Evolutionary conservation across 2,888 invertebrate species (phyloP), one percentile per base, ranked within the genome.

Genomic region (Philereme vetulata): DNA sequence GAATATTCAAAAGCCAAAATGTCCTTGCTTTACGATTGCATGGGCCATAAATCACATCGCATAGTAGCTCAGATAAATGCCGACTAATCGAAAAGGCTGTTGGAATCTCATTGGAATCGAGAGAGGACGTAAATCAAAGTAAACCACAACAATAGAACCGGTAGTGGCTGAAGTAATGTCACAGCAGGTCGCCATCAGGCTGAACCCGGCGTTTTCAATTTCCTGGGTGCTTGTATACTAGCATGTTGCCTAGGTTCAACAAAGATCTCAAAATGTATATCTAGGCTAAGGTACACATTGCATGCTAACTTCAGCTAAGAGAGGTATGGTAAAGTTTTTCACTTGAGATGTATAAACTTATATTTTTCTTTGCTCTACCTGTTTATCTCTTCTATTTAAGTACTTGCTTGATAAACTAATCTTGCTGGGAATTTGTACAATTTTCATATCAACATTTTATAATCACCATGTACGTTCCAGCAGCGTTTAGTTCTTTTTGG

Each of bases 401-500:
- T 46, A 46, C 45, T 32, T 33, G 7, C 45, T n/a, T 5, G 33
- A 4, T 46, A 5, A 34, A 33, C 4, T 11, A 33, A 46, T 7
- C 21, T 46, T 21, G 34, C 4, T 46, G 9, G 2, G 49, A 59
- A 53, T 53, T 52, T 10, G 69, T 68, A 8, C 68, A 68, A 66
- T 66, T 68, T 21, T 4, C 5, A 36, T 42, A 10, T n/a, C 71
- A 67, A 62, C 68, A 62, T 68, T 61, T 62, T 63, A 73, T 74
- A 78, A 75, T 79, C 79, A 80, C 77, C 73, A 68, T 67, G 71
- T 72, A 70, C 65, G 73, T 72, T 70, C 72, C 67, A 62, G 67
- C 72, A 71, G 72, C 72, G 71, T 65, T 69, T 66, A 72, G 51
- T 77, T 74, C 80, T 76, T 81, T 78, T 78, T 76, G 67, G 77